Percentiles rank a stretch among this genome's conserved stretches.
These are phyloP conservation scores for Bungarus multicinctus DNA, from an alignment of 2,113 vertebrate species.

Conservation along the genomic window DNA sequence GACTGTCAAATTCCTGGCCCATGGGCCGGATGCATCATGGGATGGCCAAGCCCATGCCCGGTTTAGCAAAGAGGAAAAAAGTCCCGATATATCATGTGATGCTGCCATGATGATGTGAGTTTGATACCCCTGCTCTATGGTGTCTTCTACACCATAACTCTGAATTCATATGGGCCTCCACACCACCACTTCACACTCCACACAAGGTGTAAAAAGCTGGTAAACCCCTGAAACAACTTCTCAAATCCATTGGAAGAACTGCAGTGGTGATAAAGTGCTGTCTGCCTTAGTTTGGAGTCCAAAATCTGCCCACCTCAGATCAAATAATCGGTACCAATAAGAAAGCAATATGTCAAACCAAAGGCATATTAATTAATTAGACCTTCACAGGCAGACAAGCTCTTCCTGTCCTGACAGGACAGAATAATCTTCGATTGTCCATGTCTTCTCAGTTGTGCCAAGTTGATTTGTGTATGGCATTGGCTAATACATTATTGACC, in stretches of 20 bases:
- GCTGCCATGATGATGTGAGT: no score
- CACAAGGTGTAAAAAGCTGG: background rate
- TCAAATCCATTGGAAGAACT: background rate
- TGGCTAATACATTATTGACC: background rate
- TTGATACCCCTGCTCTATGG: background rate
- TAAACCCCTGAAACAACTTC: background rate
- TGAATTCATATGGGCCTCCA: background rate
- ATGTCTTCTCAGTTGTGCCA: background rate
- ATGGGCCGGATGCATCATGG: no score
- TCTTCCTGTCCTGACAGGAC: no score
- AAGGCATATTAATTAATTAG: background rate
- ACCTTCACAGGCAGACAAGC: background rate
- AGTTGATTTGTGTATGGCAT: background rate
- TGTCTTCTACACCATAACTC: background rate
- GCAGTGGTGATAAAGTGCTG: background rate
- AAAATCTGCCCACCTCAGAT: no score
- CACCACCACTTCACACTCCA: no score
- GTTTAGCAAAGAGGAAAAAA: no score
- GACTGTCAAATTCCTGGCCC: no score
- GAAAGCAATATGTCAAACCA: background rate
- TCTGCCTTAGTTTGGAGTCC: no score
- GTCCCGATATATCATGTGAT: no score
- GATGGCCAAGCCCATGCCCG: no score
- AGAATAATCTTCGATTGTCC: background rate
- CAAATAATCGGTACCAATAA: background rate